Base-by-base conservation (phyloP, 2,888 invertebrate species). In the Parnassius smintheus region DNA sequence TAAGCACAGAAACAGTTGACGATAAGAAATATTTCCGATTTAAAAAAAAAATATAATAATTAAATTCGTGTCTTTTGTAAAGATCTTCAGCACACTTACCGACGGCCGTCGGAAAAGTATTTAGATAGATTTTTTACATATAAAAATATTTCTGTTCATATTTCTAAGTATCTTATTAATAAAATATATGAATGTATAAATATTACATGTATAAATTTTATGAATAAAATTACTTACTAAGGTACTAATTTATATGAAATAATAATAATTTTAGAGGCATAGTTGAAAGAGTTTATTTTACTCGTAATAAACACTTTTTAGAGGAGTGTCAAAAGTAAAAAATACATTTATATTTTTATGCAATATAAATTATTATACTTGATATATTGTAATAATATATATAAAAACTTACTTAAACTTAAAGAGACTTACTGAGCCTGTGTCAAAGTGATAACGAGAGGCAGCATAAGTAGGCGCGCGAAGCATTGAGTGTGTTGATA, bases 381-480 rank as follows among this genome's bases (percentile, higher is more conserved):
- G 35, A 35, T 35, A 35, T 35, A 35, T 4, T 35, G 35, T 35
- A 35, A 35, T 35, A 35, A 35, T 35, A 7, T 7, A 35, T 35
- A 35, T 49, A 49, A 49, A 49, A 49, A 49, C 8, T 49, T 49
- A 9, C 8, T 49, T 4, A 48, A 48, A 8, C 8, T 18, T 49
- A 2, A 4, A 12, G 2, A 9, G 1, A 89, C 91, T 90, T 71
- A 91, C 91, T 85, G 83, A 73, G 83, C 82, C 73, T 77, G 78
- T 48, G 77, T 80, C 65, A 85, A 69, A 25, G 78, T 75, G 54
- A 84, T 70, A 53, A 85, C 66, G 18, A 85, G 68, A 44, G 83
- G 72, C 61, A 86, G 65, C 46, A 86, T 68, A 61, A 49, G 13
- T 13, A 78, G 68, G 67, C 71, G 76, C 75, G 75, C 74, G 68